phyloP scores from a whole-genome alignment of 2,888 invertebrate genomes.

The Crioceris asparagi region DNA sequence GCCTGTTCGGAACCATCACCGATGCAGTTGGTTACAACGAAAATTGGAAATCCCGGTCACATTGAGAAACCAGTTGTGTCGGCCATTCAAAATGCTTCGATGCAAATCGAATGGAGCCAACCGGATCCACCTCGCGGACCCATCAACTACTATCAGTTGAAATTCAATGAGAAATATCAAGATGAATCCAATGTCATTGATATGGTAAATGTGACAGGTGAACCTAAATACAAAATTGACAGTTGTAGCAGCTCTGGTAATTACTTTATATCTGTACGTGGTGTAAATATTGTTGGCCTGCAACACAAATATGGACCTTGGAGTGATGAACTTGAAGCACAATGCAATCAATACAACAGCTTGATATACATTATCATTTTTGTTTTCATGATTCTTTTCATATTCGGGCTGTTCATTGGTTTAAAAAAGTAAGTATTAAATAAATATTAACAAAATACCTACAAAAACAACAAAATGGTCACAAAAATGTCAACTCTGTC shows the following conservation, averaged over 20 bases:
- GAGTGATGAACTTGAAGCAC: slow-evolving; percentile 29
- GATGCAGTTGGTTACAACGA: slow-evolving; percentile 29
- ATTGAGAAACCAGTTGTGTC: slow-evolving; percentile 33
- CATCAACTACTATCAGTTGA: slow-evolving; percentile 43
- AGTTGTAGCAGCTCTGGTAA: slow-evolving; percentile 25
- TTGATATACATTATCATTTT: slow-evolving; percentile 14
- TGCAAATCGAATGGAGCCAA: slow-evolving; percentile 39
- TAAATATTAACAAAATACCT: no score
- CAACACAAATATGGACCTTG: slow-evolving; percentile 27
- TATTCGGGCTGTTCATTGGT: no score
- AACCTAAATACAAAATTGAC: slow-evolving; percentile 13
- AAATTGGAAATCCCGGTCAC: slow-evolving; percentile 34
- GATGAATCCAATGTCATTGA: background rate
- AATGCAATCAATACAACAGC: slow-evolving; percentile 20
- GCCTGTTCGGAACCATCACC: slow-evolving; percentile 48
- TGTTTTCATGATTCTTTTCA: slow-evolving; percentile 12
- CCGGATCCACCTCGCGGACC: slow-evolving; percentile 40
- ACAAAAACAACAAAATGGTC: no score
- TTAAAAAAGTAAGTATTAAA: no score
- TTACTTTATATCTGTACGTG: slow-evolving; percentile 30
- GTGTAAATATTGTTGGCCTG: slow-evolving; percentile 29
- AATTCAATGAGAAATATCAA: slow-evolving; percentile 28
- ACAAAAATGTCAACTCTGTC: no score
- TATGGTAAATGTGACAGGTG: background rate
- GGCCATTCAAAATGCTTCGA: slow-evolving; percentile 39